Evolutionary conservation across 2,113 vertebrate genomes (phyloP).

Genomic region (Sander vitreus): DNA sequence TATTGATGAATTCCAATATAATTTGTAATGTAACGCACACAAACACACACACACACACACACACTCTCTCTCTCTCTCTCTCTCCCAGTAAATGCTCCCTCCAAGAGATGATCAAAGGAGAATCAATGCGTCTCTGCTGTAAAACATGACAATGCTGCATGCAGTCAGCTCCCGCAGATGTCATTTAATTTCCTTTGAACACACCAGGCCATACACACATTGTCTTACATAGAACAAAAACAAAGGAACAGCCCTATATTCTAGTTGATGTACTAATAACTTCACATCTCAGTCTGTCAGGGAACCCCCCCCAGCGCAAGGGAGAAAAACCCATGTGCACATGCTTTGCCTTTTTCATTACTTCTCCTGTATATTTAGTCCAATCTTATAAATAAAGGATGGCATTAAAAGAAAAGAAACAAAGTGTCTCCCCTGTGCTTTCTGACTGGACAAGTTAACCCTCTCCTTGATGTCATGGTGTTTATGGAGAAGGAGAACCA

Average conservation of each 20-base stretch:
- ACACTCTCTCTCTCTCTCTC: not conserved
- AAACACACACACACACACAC: not conserved
- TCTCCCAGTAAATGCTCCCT: slow-evolving; percentile 8
- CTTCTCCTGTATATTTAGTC: no score
- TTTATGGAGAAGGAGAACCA: no score
- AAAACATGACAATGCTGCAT: slow-evolving; percentile 30
- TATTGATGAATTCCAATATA: not conserved
- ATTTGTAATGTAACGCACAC: slow-evolving; percentile 2
- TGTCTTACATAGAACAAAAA: slow-evolving; percentile 14
- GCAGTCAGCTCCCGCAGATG: slow-evolving; percentile 14
- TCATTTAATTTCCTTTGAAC: slow-evolving; percentile 39
- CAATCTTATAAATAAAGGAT: no score
- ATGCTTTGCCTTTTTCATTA: no score
- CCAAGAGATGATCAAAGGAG: slow-evolving; percentile 35
- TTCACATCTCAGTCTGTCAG: no score
- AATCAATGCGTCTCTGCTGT: slow-evolving; percentile 14
- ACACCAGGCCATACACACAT: slow-evolving; percentile 2
- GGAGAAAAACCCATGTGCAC: no score
- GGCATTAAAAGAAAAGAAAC: no score
- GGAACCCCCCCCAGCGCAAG: no score
- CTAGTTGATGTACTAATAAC: not conserved
- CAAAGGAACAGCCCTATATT: not conserved
- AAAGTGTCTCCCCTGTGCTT: no score
- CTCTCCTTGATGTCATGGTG: no score
- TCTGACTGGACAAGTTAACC: no score